phyloP scores from a whole-genome alignment of 2,888 invertebrate species.

The Cataglyphis altisquamis region DNA sequence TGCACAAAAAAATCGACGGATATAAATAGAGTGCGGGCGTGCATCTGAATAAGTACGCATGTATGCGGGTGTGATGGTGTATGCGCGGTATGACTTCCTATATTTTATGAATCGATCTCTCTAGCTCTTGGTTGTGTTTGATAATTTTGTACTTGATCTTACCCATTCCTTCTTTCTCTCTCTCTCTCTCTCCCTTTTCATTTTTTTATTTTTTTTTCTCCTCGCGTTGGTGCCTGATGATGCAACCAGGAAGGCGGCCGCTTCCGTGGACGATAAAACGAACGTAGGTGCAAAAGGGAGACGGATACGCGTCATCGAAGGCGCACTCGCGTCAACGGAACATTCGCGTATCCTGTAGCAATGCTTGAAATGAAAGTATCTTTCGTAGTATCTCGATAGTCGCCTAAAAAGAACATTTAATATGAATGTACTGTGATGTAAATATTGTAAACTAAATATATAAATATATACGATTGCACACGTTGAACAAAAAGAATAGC shows the following conservation, averaged over 20 bases:
- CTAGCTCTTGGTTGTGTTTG: constrained; percentile 18
- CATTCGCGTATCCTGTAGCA: constrained; percentile 60
- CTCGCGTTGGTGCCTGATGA: constrained; percentile 10
- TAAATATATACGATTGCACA: constrained; percentile 75
- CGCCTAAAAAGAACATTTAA: constrained; percentile 72
- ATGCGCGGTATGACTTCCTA: neutral
- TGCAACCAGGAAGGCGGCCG: neutral
- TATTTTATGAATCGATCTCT: constrained; percentile 20
- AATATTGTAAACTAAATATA: constrained; percentile 80
- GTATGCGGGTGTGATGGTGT: neutral
- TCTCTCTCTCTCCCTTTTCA: neutral
- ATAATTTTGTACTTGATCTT: constrained; percentile 23
- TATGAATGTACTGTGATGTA: constrained; percentile 79
- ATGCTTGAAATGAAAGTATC: constrained; percentile 76
- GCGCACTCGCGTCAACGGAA: constrained; percentile 16
- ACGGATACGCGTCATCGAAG: constrained; percentile 23
- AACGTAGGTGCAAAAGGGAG: constrained; percentile 11
- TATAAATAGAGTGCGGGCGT: neutral
- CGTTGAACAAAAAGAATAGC: constrained; percentile 45
- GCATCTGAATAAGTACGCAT: neutral
- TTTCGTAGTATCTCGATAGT: constrained; percentile 71
- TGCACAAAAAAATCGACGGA: constrained; percentile 27
- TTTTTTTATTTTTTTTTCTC: neutral
- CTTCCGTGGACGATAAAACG: constrained; percentile 20
- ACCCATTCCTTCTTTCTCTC: neutral